Base-by-base conservation (phyloP, 2,888 invertebrate species). In the Coelopa pilipes region DNA sequence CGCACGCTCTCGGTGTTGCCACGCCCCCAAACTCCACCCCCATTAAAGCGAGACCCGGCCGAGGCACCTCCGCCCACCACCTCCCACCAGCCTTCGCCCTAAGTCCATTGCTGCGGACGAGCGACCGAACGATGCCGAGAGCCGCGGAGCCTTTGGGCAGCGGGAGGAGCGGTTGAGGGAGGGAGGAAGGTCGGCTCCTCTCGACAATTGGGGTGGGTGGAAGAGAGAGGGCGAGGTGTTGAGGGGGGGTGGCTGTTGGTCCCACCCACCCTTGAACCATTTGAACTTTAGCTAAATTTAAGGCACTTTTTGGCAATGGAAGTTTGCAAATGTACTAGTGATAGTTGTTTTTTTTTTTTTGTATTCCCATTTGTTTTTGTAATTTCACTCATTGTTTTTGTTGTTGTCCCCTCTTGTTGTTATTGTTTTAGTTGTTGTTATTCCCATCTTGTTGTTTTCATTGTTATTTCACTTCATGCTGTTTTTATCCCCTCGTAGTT, bases 221-320 rank as follows among this genome's bases (percentile, higher is more conserved):
- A 34, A 2, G 34, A 34, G 34, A 34, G 34, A 34, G 34, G n/a
- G n/a, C n/a, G n/a, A n/a, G n/a, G n/a, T n/a, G n/a, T n/a, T n/a
- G n/a, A 34, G 34, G 34, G 34, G 7, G 34, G 34, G 7, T 2
- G 34, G 34, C 34, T 34, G 34, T 2, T 34, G 4, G 34, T 4
- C 34, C 34, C 34, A 34, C 4, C 34, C 34, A 34, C 7, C 4
- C 7, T 34, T 34, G 50, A 62, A 57, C 60, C 57, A 67, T 66
- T 60, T 73, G 59, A 73, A 73, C 49, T 67, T 57, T 66, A 55
- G 60, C 19, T 10, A 59, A 72, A 46, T 57, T 65, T 65, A 34
- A 55, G 57, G 53, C 24, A 47, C 59, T 34, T 19, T 68, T 59
- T 49, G 49, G 62, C 70, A 70, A 17, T 62, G 49, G 60, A 57